phyloP scores from a whole-genome alignment of 2,113 vertebrate genomes.

The Tringa solitaria region DNA sequence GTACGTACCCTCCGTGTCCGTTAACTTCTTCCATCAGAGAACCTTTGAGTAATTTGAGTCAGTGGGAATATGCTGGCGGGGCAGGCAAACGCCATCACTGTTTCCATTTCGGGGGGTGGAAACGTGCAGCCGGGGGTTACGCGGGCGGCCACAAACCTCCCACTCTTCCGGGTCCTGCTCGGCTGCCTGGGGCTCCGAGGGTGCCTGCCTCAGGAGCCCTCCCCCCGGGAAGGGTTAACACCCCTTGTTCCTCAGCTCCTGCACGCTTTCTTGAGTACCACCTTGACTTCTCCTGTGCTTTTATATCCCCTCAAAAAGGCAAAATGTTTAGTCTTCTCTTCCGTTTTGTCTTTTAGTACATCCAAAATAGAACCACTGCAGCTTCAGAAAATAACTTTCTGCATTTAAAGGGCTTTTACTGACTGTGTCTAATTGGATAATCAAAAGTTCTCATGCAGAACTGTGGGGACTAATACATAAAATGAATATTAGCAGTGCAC shows the following conservation, averaged over 20 bases:
- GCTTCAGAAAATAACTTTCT: neutral
- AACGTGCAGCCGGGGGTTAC: neutral
- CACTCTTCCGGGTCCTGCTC: neutral
- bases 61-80: neutral
- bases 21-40: slow-evolving; percentile 6
- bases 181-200: neutral
- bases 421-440: neutral
- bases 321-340: neutral
- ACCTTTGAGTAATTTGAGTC: neutral
- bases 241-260: neutral
- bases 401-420: neutral
- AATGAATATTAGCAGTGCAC: neutral
- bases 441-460: neutral
- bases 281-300: neutral
- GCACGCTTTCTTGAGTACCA: fast-evolving
- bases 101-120: slow-evolving; percentile 20
- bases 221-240: neutral
- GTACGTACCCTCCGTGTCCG: neutral
- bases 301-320: neutral
- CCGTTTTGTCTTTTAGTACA: neutral
- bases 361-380: neutral
- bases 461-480: neutral
- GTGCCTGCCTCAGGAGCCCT: neutral
- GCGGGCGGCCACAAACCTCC: neutral
- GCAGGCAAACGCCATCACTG: neutral